Percentiles rank a stretch among this genome's conserved stretches.
Conservation (phyloP, 2,113 vertebrate species). For the Chionomys nivalis region DNA sequence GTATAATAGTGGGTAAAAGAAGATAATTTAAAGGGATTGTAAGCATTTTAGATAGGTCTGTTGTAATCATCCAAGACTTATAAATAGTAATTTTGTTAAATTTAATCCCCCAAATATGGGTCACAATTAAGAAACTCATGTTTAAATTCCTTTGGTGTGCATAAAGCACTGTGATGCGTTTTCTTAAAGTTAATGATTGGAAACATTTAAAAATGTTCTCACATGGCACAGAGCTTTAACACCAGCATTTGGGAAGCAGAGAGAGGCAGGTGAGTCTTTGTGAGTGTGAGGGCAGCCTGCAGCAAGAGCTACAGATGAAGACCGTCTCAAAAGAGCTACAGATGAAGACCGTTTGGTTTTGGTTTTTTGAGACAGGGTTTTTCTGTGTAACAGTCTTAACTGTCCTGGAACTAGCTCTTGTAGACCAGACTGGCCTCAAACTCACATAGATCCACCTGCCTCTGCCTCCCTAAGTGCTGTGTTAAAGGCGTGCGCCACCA, state of each 20-base stretch:
- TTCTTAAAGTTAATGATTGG: slow-evolving; percentile 46
- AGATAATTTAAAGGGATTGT: slow-evolving; percentile 26
- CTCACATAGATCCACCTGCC: too few species aligned
- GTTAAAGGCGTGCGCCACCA: too few species aligned
- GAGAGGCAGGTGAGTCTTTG: neutral
- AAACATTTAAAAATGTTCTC: neutral
- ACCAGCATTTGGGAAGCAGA: neutral
- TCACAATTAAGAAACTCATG: slow-evolving; percentile 44
- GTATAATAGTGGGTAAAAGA: slow-evolving; percentile 43
- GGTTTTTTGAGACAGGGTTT: too few species aligned
- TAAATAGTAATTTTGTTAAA: slow-evolving; percentile 14
- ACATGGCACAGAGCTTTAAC: neutral
- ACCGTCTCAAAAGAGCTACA: too few species aligned
- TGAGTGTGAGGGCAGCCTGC: neutral
- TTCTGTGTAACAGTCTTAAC: too few species aligned
- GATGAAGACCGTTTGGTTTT: too few species aligned
- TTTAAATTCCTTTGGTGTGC: slow-evolving; percentile 26
- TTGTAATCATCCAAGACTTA: neutral
- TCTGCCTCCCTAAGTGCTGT: too few species aligned
- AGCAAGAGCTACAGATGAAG: too few species aligned
- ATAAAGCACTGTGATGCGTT: neutral
- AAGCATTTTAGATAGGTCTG: slow-evolving; percentile 7
- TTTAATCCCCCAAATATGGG: neutral
- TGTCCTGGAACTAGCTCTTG: too few species aligned
- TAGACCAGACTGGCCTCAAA: too few species aligned